phyloP scores from a whole-genome alignment of 2,113 vertebrate genomes.

The Erythrocebus patas region DNA sequence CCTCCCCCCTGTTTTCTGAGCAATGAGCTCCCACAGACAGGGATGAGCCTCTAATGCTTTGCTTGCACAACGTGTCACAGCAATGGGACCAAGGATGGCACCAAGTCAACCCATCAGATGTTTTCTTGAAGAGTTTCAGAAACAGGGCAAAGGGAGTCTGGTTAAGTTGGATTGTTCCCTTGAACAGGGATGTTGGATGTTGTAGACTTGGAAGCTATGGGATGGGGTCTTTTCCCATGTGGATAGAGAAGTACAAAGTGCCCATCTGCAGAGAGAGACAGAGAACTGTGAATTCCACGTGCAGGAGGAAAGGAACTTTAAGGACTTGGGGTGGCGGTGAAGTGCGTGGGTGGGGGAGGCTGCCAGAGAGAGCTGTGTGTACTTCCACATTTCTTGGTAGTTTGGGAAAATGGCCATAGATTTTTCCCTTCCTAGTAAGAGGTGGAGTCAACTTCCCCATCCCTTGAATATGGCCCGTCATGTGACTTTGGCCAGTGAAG shows the following conservation, averaged over 20 bases:
- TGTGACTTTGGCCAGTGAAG: background rate
- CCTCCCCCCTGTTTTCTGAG: background rate
- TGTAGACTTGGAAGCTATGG: background rate
- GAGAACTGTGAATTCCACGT: background rate
- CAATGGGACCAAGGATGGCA: background rate
- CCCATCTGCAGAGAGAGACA: background rate
- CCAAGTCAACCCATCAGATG: background rate
- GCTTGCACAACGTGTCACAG: background rate
- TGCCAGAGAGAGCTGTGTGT: fast-evolving
- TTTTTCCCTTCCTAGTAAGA: background rate
- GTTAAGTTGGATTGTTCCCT: background rate
- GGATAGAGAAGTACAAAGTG: background rate
- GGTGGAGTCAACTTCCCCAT: background rate
- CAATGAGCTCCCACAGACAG: too few species aligned
- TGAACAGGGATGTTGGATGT: background rate
- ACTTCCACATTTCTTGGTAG: background rate
- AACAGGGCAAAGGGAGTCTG: background rate
- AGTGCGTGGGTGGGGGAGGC: background rate
- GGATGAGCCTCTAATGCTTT: background rate
- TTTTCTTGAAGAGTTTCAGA: background rate
- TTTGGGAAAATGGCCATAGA: fast-evolving
- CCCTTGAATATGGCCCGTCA: background rate
- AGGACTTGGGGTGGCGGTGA: fast-evolving
- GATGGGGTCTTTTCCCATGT: background rate
- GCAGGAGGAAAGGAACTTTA: background rate